These are phyloP conservation scores for Pithys albifrons DNA, from an alignment of 2,113 vertebrate species.

Conservation along the genomic window DNA sequence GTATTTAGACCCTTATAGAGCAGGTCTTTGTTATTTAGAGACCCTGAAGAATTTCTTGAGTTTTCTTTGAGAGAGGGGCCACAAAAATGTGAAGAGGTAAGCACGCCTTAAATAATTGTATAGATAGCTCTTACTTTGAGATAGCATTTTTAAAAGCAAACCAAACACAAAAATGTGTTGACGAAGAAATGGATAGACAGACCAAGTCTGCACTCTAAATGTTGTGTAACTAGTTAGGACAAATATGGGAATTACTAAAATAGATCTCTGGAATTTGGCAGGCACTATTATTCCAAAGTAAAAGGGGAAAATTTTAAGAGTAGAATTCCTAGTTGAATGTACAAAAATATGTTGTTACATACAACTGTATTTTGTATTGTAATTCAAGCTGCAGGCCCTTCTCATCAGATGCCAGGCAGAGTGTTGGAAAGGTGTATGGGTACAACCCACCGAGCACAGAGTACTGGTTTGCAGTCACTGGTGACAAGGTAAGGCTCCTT, in stretches of 20 bases:
- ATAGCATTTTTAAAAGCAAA: neutral
- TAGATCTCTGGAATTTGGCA: neutral
- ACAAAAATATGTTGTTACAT: neutral
- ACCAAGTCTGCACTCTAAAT: neutral
- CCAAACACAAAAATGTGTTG: neutral
- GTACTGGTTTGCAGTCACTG: conserved; percentile 56
- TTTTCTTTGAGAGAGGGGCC: neutral
- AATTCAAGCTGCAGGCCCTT: neutral
- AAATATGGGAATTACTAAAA: neutral
- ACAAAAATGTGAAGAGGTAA: neutral
- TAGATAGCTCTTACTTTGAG: neutral
- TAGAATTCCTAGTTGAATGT: neutral
- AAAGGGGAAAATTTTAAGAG: neutral
- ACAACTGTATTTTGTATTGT: neutral
- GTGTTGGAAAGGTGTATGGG: conserved; percentile 73
- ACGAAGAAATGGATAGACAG: neutral
- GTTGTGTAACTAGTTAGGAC: neutral
- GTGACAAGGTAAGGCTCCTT: conserved; percentile 66
- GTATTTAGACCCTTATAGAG: neutral
- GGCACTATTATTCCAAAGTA: neutral
- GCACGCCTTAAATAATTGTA: neutral
- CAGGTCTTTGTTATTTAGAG: neutral
- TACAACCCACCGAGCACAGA: conserved; percentile 59
- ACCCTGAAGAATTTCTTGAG: neutral
- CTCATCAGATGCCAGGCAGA: neutral